Percentiles rank a stretch among this genome's conserved stretches.
phyloP scores from a whole-genome alignment of 2,797 vertebrate species.

The Smutsia gigantea region DNA sequence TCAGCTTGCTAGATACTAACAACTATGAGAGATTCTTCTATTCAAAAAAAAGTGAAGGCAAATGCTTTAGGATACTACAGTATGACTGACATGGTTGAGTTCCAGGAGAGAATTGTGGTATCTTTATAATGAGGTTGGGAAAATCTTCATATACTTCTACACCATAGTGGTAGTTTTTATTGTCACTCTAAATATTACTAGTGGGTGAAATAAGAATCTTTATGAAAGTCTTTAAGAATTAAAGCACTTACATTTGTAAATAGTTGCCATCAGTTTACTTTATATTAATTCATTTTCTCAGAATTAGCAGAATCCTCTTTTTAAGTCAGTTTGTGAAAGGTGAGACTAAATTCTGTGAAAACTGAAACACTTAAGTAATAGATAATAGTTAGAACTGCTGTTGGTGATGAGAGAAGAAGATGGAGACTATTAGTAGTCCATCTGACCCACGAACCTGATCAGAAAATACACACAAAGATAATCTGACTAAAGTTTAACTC shows the following conservation, averaged over 20 bases:
- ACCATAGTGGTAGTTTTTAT: background rate
- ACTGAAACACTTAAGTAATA: background rate
- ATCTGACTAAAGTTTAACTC: background rate
- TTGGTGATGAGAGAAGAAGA: background rate
- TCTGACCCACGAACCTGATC: background rate
- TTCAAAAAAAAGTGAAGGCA: constrained; percentile 71
- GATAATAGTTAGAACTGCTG: background rate
- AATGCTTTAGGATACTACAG: constrained; percentile 55
- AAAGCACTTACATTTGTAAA: constrained; percentile 26
- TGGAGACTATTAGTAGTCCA: background rate
- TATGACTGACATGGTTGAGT: constrained; percentile 51
- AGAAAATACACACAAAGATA: background rate
- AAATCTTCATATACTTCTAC: background rate
- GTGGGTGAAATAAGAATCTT: constrained; percentile 42
- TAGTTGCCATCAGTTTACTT: background rate
- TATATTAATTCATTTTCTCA: constrained; percentile 19
- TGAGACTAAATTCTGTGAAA: background rate
- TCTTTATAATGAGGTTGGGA: constrained; percentile 46
- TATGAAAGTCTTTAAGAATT: constrained; percentile 15
- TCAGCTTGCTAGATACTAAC: constrained; percentile 61
- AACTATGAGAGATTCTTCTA: constrained; percentile 56
- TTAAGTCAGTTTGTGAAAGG: background rate
- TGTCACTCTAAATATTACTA: background rate
- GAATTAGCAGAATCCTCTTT: constrained; percentile 21
- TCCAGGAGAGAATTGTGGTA: constrained; percentile 45